Base-by-base conservation (phyloP, 2,888 invertebrate species). In the Vanessa cardui region DNA sequence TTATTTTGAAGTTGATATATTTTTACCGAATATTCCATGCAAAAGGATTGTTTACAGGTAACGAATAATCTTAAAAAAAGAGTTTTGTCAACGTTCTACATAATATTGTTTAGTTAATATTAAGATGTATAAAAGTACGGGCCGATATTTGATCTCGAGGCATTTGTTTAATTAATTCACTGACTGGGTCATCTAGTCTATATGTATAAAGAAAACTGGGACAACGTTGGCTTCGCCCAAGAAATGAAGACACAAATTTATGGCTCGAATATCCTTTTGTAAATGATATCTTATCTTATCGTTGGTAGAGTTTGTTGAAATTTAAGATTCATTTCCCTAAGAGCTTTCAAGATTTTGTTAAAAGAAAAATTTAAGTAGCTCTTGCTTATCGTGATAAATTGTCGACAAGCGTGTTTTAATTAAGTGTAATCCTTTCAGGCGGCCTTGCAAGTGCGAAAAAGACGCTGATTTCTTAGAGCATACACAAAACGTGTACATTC, bases 401-500 rank as follows among this genome's bases (percentile, higher is more conserved):
- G 63, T 59, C 52, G 56, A 60, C 33, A 61, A 58, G 65, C 50
- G 47, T 58, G 39, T 64, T 54, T 58, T 66, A 65, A 66, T 56
- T 56, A 58, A 69, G 26, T 44, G 26, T 58, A 61, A 50, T 69
- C 62, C 46, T 86, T 87, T 39, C 83, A 93, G 93, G 73, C 91
- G 93, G 71, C 90, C 91, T 15, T 93, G 93, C 75, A 93, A 93
- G 76, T 90, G 92, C 69, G 93, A 93, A 74, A 91, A 88, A 74
- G 93, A 93, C 70, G 92, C 93, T 26, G 93, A 93, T 76, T 93
- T 93, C 76, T 78, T 93, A 66, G 93, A 93, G 74, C 89, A 92
- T 78, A 92, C 90, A 33, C 93, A 93, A 77, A 93, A 93, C 75
- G 92, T 93, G 76, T 92, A 90, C 89, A 89, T 93, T 87, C 93